Percentiles rank a stretch among this genome's conserved stretches.
Evolutionary conservation across 1,140 invertebrate species (phyloP).

Genomic region (Cotesia chilonis): DNA sequence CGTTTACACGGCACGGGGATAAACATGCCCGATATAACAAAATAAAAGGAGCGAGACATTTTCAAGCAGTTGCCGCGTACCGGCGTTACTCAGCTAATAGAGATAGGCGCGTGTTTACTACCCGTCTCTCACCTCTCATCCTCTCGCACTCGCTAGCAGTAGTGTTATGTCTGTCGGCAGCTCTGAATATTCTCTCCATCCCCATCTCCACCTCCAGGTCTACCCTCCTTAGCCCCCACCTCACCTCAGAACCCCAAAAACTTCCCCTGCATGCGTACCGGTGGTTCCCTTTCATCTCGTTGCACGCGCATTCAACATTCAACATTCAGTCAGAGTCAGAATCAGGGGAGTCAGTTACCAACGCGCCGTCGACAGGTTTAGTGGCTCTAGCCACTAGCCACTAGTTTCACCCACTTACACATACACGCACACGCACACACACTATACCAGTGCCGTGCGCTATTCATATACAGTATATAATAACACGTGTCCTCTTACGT

Average conservation of each 20-base stretch:
- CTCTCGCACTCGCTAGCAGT: no score
- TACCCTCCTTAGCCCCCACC: constrained; percentile 31
- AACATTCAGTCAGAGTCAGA: constrained; percentile 54
- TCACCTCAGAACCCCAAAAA: constrained; percentile 46
- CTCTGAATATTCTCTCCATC: constrained; percentile 27
- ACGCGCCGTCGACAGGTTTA: constrained; percentile 60
- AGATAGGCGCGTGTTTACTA: constrained; percentile 60
- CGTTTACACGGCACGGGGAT: constrained; percentile 29
- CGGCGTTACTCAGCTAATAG: constrained; percentile 60
- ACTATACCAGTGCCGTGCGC: no score
- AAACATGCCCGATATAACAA: constrained; percentile 32
- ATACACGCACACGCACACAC: no score
- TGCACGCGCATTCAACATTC: constrained; percentile 63
- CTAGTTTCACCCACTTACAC: constrained; percentile 17
- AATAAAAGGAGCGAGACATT: no score
- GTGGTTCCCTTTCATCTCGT: constrained; percentile 59
- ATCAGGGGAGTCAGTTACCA: constrained; percentile 62
- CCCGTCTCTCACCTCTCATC: constrained; percentile 17
- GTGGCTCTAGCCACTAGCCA: constrained; percentile 36
- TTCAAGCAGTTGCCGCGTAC: constrained; percentile 45
- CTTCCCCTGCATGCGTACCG: constrained; percentile 64
- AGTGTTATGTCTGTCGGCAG: constrained; percentile 33
- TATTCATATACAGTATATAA: no score
- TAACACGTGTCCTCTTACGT: background rate
- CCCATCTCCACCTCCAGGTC: constrained; percentile 41